Percentiles rank a stretch among this genome's conserved stretches.
Evolutionary conservation across 92 coral and sea anemone species (phyloP).

Genomic region (Desmophyllum pertusum): DNA sequence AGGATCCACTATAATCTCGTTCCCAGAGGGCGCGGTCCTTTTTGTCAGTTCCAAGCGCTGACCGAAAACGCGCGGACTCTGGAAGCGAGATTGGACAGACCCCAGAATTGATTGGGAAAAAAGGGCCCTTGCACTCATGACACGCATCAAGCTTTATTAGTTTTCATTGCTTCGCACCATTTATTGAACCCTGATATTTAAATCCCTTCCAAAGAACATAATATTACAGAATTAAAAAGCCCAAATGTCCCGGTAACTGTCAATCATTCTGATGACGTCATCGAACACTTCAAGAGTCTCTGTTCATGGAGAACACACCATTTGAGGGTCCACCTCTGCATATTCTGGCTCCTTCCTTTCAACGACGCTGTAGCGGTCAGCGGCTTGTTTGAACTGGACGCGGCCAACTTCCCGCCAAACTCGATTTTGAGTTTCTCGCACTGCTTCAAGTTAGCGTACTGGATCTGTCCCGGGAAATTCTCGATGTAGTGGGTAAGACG

Average conservation of each 20-base stretch:
- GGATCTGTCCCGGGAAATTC: constrained; percentile 42
- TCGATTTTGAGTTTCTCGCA: constrained; percentile 23
- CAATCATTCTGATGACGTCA: not conserved
- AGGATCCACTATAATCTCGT: too few species aligned
- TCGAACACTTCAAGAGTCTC: too few species aligned
- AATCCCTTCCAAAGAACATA: not conserved
- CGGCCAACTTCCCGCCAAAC: constrained; percentile 18
- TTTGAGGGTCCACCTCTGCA: constrained; percentile 6
- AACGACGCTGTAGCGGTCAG: not conserved
- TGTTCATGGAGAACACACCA: constrained; percentile 4
- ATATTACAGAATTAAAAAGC: not conserved
- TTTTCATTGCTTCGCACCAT: not conserved
- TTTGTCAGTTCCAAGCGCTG: too few species aligned
- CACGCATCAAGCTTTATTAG: not conserved
- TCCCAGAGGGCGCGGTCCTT: too few species aligned
- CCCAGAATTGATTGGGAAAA: not conserved
- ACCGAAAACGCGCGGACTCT: too few species aligned
- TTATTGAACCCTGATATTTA: not conserved
- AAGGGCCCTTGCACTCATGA: not conserved
- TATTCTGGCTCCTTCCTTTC: constrained; percentile 37
- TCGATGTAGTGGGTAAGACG: constrained; percentile 17
- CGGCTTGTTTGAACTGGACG: not conserved
- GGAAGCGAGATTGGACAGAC: too few species aligned
- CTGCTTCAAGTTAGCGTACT: constrained; percentile 35
- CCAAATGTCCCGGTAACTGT: not conserved